Evolutionary conservation across 2,113 vertebrate genomes (phyloP), one percentile per base, ranked within the genome.

Genomic region (Phylloscopus trochiloides): DNA sequence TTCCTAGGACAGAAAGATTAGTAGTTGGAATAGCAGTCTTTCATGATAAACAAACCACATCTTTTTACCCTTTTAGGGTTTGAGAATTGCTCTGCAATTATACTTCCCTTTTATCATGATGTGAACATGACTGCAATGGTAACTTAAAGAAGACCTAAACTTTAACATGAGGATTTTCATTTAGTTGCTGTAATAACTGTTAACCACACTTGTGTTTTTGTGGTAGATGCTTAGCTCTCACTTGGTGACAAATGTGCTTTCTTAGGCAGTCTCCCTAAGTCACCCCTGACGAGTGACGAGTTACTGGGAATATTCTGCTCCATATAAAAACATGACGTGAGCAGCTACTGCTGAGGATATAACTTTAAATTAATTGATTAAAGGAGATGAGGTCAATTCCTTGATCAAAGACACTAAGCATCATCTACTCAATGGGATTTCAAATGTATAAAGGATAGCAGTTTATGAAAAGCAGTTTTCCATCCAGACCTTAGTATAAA

Each of bases 1-100:
- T 88, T 95, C 25, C 34, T 88, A 67, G 90, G 85, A 86, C 71
- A 93, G 67, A 83, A 94, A 74, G 75, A 90, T 90, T 93, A 96
- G 90, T 58, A 73, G 62, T 48, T 88, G 78, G 51, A 90, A 90
- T 66, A 77, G 31, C 43, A 83, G 68, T n/a, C 78, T 89, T 91
- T 92, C 52, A 19, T 65, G 72, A 92, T 95, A 95, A 97, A 94
- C 66, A 97, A 95, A 83, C 63, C 66, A 76, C 8, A 0, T 85
- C 40, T 90, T 92, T 86, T 88, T 79, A 75, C 51, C 28, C 32
- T 83, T 88, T 55, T 63, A 92, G 81, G 54, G 63, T 86, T 67
- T 86, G 63, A 83, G 86, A 96, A 85, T 71, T 94, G 40, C 28
- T 66, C n/a, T 67, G 67, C 82, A 90, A 40, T 83, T 85, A 74